These are phyloP conservation scores for Aspidiotus destructor DNA, from an alignment of 2,888 invertebrate genomes.

Conservation along the genomic window DNA sequence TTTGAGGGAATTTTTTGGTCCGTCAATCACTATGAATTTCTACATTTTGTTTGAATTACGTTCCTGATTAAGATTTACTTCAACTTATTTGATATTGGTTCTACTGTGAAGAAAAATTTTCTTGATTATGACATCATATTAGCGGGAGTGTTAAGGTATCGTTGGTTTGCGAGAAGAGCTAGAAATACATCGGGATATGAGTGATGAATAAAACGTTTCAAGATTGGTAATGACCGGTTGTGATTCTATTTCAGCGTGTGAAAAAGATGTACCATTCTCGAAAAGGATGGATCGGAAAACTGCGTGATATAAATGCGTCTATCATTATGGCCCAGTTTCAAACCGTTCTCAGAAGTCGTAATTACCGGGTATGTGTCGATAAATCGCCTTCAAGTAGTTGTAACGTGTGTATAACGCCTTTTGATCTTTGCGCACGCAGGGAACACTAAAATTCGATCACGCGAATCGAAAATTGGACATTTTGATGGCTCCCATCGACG, in stretches of 20 bases:
- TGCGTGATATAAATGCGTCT: background rate
- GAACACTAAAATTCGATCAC: constrained; percentile 16
- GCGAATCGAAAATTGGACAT: constrained; percentile 14
- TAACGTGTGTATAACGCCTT: background rate
- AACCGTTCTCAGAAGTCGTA: constrained; percentile 5
- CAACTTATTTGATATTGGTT: background rate
- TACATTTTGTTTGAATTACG: too few species aligned
- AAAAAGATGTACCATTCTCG: constrained; percentile 5
- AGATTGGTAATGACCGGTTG: too few species aligned
- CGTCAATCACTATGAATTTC: too few species aligned
- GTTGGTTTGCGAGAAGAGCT: too few species aligned
- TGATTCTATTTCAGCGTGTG: background rate
- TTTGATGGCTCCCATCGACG: constrained; percentile 25
- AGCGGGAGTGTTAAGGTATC: too few species aligned
- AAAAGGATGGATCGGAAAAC: background rate
- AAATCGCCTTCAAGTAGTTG: background rate
- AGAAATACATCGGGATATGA: too few species aligned
- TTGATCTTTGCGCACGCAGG: constrained; percentile 2
- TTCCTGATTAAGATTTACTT: constrained; percentile 3
- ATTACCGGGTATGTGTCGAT: constrained; percentile 11
- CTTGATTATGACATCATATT: too few species aligned
- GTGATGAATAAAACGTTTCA: too few species aligned
- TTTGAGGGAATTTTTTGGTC: too few species aligned
- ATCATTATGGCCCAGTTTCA: constrained; percentile 17
- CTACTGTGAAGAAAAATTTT: too few species aligned